Evolutionary conservation across 1,140 invertebrate species (phyloP).

Genomic region (Psilanteris sp.): DNA sequence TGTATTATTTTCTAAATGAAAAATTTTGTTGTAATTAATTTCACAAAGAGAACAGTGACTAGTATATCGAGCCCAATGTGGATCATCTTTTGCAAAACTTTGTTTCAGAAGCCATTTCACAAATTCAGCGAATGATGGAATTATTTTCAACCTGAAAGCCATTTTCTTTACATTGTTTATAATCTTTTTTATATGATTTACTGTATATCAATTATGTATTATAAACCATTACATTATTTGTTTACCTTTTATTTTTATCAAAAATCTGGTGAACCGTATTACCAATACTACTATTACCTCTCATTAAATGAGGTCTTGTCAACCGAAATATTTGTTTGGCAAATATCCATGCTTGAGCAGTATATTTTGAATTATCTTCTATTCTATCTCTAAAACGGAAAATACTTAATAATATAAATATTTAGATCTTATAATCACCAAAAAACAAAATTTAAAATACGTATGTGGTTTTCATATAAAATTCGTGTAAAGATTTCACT

Average conservation of each 20-base stretch:
- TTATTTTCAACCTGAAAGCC: constrained; percentile 73
- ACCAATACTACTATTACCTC: constrained; percentile 59
- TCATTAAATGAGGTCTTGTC: constrained; percentile 74
- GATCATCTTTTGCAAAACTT: constrained; percentile 69
- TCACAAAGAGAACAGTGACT: constrained; percentile 74
- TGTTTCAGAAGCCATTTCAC: constrained; percentile 71
- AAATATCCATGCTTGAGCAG: constrained; percentile 76
- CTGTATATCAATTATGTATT: too few relatives aligned
- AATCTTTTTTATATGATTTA: background rate
- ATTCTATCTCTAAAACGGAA: constrained; percentile 79
- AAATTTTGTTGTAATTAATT: constrained; percentile 71
- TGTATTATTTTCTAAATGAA: constrained; percentile 73
- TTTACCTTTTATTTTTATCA: constrained; percentile 69
- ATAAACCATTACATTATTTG: too few relatives aligned
- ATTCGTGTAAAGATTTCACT: too few relatives aligned
- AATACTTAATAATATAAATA: constrained; percentile 3
- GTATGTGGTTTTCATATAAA: too few relatives aligned
- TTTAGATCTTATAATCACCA: too few relatives aligned
- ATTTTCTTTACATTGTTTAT: too few relatives aligned
- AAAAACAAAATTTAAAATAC: too few relatives aligned
- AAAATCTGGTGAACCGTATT: constrained; percentile 71
- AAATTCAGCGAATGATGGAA: constrained; percentile 78
- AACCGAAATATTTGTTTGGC: constrained; percentile 73
- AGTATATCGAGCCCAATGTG: constrained; percentile 75
- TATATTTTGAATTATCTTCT: constrained; percentile 76